Evolutionary conservation across 2,797 vertebrate species (phyloP), one percentile per base, ranked within the genome.

Genomic region (Enteromius trimaculatus): DNA sequence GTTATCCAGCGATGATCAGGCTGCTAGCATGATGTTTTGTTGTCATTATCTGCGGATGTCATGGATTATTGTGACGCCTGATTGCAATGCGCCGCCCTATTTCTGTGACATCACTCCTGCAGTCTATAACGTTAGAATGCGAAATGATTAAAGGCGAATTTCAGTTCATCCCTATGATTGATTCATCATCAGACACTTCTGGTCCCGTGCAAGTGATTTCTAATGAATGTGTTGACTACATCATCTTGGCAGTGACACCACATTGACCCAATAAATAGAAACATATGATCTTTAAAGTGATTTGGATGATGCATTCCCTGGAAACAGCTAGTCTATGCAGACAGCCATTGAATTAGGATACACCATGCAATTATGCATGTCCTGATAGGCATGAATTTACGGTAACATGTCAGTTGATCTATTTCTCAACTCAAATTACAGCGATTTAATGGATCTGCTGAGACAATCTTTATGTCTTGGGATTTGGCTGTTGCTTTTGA

Each of bases 401-500:
- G 44, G 31, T 21, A 29, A 68, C 44, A 53, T 68, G 11, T 16
- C 29, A 79, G 26, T 23, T n/a, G 4, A 37, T 31, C 62, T 4
- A 42, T 79, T 49, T 37, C 47, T 68, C 29, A 23, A 19, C 29
- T 79, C 7, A 51, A 11, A 39, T n/a, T n/a, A 34, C 31, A 79
- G 47, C 11, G 8, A 17, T 42, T 70, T 21, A 44, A 55, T 55
- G 17, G 49, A 44, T 53, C 16, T 58, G 10, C 23, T 31, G 23
- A 70, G 11, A 80, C 29, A 6, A 34, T 66, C 44, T 49, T 47
- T 64, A 42, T 60, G 81, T 4, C 31, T 86, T 89, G 84, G 83
- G 79, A 42, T 21, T 49, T 86, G 58, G 82, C 77, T 37, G 42
- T 17, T 65, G 79, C 85, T 87, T 84, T 88, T 86, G 75, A 89